These are phyloP conservation scores for Timema podura DNA, from an alignment of 2,888 invertebrate species.

Conservation along the genomic window DNA sequence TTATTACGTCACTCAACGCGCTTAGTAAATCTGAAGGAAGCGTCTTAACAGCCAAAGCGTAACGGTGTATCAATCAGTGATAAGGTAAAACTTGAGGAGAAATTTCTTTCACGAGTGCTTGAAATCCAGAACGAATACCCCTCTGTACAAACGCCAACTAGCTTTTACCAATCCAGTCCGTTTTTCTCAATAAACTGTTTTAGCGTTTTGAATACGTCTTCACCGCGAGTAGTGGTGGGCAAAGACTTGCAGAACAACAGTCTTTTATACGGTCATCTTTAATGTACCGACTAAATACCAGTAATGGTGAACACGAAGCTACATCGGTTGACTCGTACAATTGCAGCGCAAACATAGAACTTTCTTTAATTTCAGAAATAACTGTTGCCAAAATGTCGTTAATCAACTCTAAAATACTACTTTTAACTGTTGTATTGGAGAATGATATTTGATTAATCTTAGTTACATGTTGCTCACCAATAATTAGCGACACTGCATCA, in stretches of 20 bases:
- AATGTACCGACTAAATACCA: constrained; percentile 5
- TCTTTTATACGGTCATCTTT: not conserved
- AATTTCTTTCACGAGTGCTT: not conserved
- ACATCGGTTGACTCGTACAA: constrained; percentile 2
- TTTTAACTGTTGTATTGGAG: too few species aligned
- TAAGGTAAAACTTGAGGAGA: not conserved
- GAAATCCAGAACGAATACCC: not conserved
- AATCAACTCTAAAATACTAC: too few species aligned
- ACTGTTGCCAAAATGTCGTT: not conserved
- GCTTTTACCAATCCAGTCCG: not conserved
- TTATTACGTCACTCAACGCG: too few species aligned
- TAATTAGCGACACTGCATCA: not conserved
- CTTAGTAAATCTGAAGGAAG: too few species aligned
- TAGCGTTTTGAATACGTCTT: constrained; percentile 9
- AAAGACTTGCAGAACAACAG: not conserved
- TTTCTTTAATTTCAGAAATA: constrained; percentile 1
- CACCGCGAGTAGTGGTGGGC: not conserved
- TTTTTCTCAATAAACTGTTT: constrained; percentile 5
- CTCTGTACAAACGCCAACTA: constrained; percentile 4
- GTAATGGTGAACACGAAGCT: not conserved
- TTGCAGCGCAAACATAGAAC: constrained; percentile 5
- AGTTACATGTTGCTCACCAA: not conserved
- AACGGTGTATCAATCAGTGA: too few species aligned
- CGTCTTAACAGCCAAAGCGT: too few species aligned
- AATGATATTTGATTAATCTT: not conserved